Conservation (phyloP, 1,140 invertebrate genomes). For the Pseudomyrmex concolor region DNA sequence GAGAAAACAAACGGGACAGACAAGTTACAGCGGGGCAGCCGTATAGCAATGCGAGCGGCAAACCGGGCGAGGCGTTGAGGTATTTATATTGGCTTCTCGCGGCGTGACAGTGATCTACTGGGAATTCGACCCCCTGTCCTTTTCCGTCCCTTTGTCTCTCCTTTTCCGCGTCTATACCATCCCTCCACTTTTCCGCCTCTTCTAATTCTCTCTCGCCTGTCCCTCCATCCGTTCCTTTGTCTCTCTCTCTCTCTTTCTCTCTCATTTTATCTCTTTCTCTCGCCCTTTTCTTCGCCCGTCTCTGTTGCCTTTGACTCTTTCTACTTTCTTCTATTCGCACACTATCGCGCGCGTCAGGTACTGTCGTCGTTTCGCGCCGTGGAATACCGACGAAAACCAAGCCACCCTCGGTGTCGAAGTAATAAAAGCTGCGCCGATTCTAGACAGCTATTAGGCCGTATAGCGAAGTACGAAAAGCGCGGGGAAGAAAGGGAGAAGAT, state of each 20-base stretch:
- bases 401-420: slow-evolving; percentile 76
- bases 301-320: slow-evolving; percentile 43
- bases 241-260: slow-evolving; percentile 45
- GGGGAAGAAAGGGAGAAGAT: neutral
- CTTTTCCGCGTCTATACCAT: slow-evolving; percentile 55
- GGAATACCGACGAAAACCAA: slow-evolving; percentile 55
- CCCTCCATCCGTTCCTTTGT: slow-evolving; percentile 61
- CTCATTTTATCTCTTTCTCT: slow-evolving; percentile 51
- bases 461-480: neutral
- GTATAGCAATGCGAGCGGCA: slow-evolving; percentile 70
- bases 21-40: slow-evolving; percentile 73
- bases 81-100: slow-evolving; percentile 85
- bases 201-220: slow-evolving; percentile 63
- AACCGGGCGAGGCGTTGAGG: slow-evolving; percentile 81
- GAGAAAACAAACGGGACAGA: slow-evolving; percentile 78
- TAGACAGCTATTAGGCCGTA: slow-evolving; percentile 58
- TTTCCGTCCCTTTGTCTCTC: slow-evolving; percentile 67
- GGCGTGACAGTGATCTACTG: slow-evolving; percentile 84
- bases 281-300: neutral
- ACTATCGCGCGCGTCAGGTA: slow-evolving; percentile 7
- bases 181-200: slow-evolving; percentile 46
- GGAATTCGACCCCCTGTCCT: slow-evolving; percentile 82
- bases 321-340: slow-evolving; percentile 39
- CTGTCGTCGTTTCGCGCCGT: slow-evolving; percentile 18
- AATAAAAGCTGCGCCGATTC: slow-evolving; percentile 78